Evolutionary conservation across 2,888 invertebrate genomes (phyloP), one percentile per base, ranked within the genome.

Genomic region (Caenorhabditis panamensis): DNA sequence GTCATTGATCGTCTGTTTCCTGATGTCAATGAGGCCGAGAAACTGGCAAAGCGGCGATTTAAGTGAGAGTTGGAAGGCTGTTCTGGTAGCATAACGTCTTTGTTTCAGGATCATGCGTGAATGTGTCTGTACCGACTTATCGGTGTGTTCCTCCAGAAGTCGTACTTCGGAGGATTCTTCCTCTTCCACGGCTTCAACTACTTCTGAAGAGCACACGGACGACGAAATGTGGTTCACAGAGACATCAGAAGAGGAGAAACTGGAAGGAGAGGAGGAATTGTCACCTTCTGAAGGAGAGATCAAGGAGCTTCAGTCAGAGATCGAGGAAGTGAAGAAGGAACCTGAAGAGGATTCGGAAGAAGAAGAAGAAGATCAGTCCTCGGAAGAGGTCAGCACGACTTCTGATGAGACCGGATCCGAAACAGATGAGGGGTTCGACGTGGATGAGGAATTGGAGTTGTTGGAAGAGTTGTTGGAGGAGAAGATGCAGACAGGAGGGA

Each of bases 41-140:
- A 41, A 8, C 1, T 54, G 3, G 56, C 53, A 1, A 20, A 1
- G 6, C 51, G 44, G 9, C 24, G 36, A 37, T 53, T 44, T 20
- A 62, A 56, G 63, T 71, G 22, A 8, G 41, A 22, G 24, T 24
- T 11, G 18, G 22, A 4, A 49, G 22, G 20, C 20, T n/a, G n/a
- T n/a, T n/a, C n/a, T n/a, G n/a, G n/a, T n/a, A n/a, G n/a, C n/a
- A n/a, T n/a, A n/a, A n/a, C n/a, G n/a, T n/a, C n/a, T n/a, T n/a
- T 16, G 2, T 56, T 63, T 24, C 22, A 71, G 71, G 53, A 71
- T 71, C 26, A 71, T 71, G 71, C 44, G 36, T 0, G 18, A 53
- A 31, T 71, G 71, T 20, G 41, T 20, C 37, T 71, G 71, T 13
- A 62, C 71, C 4, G 62, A 44, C 31, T 6, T 4, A 31, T 63